Evolutionary conservation across 1,140 invertebrate genomes (phyloP).

Genomic region (Vollenhovia emeryi): DNA sequence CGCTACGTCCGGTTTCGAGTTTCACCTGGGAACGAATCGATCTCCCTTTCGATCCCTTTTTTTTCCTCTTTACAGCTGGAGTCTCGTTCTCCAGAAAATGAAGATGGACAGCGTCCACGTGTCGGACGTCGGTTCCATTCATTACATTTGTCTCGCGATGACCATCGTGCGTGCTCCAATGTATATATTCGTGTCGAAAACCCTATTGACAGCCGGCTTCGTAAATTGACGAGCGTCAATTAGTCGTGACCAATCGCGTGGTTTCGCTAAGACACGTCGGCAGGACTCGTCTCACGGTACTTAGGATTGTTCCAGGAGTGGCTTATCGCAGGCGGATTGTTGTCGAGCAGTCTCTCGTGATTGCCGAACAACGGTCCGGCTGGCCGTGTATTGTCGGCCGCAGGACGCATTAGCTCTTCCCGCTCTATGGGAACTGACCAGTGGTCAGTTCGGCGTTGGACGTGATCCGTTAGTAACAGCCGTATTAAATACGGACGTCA

Average conservation of each 20-base stretch:
- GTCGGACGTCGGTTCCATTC: conserved; percentile 47
- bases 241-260: conserved; percentile 68
- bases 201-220: conserved; percentile 55
- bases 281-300: conserved; percentile 76
- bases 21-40: conserved; percentile 72
- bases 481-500: conserved; percentile 69
- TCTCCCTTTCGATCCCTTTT: conserved; percentile 11
- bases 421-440: conserved; percentile 78
- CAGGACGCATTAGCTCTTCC: conserved; percentile 39
- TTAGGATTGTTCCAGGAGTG: conserved; percentile 74
- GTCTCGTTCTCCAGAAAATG: conserved; percentile 70
- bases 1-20: conserved; percentile 57
- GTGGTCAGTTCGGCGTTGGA: conserved; percentile 66
- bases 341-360: conserved; percentile 51
- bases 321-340: conserved; percentile 70
- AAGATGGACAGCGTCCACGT: conserved; percentile 78
- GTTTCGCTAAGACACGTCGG: conserved; percentile 64
- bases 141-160: conserved; percentile 34
- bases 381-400: conserved; percentile 50
- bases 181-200: conserved; percentile 1
- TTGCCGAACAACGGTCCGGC: conserved; percentile 64
- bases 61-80: conserved; percentile 32
- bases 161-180: conserved; percentile 4
- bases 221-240: conserved; percentile 74
- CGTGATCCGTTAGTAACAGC: conserved; percentile 67